Evolutionary conservation across 2,888 invertebrate species (phyloP).

Genomic region (Drosophila ustulata): DNA sequence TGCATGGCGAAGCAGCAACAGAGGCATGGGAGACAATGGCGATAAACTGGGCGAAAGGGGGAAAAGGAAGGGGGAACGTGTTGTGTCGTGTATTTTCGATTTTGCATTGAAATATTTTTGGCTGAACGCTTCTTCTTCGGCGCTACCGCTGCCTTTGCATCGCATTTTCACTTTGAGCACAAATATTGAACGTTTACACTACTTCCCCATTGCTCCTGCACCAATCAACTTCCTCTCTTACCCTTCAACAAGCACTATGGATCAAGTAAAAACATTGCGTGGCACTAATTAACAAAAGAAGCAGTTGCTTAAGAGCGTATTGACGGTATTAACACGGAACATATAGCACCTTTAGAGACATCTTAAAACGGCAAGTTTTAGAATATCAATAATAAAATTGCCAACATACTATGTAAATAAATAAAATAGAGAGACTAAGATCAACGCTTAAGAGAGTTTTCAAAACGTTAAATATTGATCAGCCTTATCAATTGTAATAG

Average conservation of each 20-base stretch:
- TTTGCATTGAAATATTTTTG: conserved; percentile 77
- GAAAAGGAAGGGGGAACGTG: conserved; percentile 10
- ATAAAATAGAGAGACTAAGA: no score
- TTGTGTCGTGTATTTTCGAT: conserved; percentile 63
- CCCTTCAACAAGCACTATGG: conserved; percentile 8
- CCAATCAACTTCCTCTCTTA: neutral
- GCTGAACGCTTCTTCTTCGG: conserved; percentile 68
- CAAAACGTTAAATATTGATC: no score
- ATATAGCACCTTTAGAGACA: no score
- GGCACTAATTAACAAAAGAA: neutral
- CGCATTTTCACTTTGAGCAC: conserved; percentile 63
- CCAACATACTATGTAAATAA: no score
- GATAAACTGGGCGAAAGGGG: neutral
- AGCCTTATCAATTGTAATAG: no score
- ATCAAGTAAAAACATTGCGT: neutral
- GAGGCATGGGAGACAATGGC: conserved; percentile 9
- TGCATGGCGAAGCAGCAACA: conserved; percentile 59
- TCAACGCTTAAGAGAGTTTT: no score
- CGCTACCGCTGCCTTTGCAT: conserved; percentile 44
- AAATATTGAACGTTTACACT: conserved; percentile 77
- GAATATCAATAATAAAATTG: no score
- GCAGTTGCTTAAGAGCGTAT: neutral
- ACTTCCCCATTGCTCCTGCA: neutral
- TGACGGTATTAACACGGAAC: no score
- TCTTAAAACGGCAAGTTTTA: no score